Percentiles rank a stretch among this genome's conserved stretches.
These are phyloP conservation scores for Microchirus variegatus DNA, from an alignment of 2,797 vertebrate species.

Conservation along the genomic window DNA sequence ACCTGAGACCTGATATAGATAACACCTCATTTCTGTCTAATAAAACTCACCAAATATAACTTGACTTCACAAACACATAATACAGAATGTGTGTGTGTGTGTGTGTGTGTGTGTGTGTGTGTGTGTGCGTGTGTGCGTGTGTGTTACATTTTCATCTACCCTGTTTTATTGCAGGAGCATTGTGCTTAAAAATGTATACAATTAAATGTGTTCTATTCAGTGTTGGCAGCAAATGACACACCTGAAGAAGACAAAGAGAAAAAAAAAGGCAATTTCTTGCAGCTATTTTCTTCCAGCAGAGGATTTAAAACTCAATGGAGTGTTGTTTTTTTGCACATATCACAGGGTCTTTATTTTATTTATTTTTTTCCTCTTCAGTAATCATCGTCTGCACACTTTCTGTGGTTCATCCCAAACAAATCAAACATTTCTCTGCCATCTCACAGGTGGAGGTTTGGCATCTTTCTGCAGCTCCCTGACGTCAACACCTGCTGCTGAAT, in stretches of 20 bases:
- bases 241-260: conserved; percentile 1
- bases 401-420: conserved; percentile 4
- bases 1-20: too few relatives aligned
- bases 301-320: conserved; percentile 29
- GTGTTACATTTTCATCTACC: too few relatives aligned
- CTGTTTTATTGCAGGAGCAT: too few relatives aligned
- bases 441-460: conserved; percentile 19
- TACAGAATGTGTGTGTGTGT: too few relatives aligned
- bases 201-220: conserved; percentile 7
- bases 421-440: not conserved
- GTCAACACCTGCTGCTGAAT: conserved; percentile 1
- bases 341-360: conserved; percentile 22
- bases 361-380: not conserved
- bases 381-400: conserved; percentile 9
- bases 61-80: too few relatives aligned
- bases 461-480: conserved; percentile 19
- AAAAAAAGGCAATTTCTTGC: conserved; percentile 10
- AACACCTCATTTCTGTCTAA: too few relatives aligned
- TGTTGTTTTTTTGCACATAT: conserved; percentile 6
- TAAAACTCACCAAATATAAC: too few relatives aligned
- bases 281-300: conserved; percentile 16
- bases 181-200: not conserved
- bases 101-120: too few relatives aligned
- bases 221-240: conserved; percentile 14
- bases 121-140: too few relatives aligned